phyloP scores from a whole-genome alignment of 2,888 invertebrate species.

The Hylaea fasciaria region DNA sequence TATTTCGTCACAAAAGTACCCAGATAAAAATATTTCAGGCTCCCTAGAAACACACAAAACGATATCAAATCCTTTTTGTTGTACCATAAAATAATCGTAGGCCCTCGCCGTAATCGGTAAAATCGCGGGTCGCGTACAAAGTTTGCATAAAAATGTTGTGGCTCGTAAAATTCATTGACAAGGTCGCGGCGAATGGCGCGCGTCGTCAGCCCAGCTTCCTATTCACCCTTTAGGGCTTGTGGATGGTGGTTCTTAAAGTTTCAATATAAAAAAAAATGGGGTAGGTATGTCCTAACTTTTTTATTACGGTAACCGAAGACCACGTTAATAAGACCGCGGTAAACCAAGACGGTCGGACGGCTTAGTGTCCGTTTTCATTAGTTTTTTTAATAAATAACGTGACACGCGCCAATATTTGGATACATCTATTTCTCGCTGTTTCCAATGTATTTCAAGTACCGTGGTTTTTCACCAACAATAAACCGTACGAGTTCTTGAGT shows the following conservation, averaged over 20 bases:
- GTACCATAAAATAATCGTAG: conserved; percentile 35
- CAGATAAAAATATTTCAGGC: conserved; percentile 14
- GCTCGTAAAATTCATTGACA: conserved; percentile 48
- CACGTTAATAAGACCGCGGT: too few species aligned
- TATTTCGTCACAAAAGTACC: too few species aligned
- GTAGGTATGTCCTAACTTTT: too few species aligned
- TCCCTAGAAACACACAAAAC: conserved; percentile 18
- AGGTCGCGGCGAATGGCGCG: conserved; percentile 29
- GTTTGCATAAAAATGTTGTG: conserved; percentile 46
- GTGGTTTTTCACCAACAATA: too few species aligned
- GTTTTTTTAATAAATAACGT: too few species aligned
- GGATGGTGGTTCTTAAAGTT: conserved; percentile 35
- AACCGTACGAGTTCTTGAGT: too few species aligned
- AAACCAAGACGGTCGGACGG: too few species aligned
- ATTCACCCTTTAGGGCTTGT: conserved; percentile 39
- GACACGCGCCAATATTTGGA: too few species aligned
- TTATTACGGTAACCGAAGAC: too few species aligned
- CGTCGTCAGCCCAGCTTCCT: conserved; percentile 36
- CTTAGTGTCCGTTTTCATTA: too few species aligned
- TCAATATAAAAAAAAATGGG: neutral
- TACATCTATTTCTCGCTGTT: too few species aligned
- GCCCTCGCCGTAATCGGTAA: conserved; percentile 27
- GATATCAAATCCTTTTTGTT: conserved; percentile 36
- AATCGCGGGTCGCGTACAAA: conserved; percentile 35
- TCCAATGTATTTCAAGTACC: too few species aligned